Evolutionary conservation across 2,888 invertebrate species (phyloP).

Genomic region (Dryococelus australis): DNA sequence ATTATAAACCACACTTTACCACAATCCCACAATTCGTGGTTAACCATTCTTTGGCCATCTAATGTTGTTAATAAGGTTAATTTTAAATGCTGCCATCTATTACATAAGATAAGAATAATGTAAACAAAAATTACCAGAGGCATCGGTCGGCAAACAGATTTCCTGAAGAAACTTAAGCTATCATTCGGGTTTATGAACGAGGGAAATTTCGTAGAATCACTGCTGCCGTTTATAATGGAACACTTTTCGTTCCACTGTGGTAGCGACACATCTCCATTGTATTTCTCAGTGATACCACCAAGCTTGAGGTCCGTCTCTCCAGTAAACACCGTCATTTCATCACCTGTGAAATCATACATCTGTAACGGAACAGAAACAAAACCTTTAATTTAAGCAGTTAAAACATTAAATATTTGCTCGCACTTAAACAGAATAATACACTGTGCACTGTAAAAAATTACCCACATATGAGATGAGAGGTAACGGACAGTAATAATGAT

Average conservation of each 20-base stretch:
- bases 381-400: too few relatives aligned
- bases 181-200: constrained; percentile 75
- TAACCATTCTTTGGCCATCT: too few relatives aligned
- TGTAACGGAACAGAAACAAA: constrained; percentile 55
- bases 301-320: constrained; percentile 68
- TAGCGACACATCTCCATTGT: constrained; percentile 73
- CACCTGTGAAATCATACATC: constrained; percentile 87
- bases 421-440: too few relatives aligned
- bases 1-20: too few relatives aligned
- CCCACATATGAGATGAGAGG: too few relatives aligned
- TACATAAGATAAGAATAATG: constrained; percentile 34
- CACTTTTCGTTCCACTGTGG: constrained; percentile 83
- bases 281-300: constrained; percentile 79
- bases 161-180: constrained; percentile 77
- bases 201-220: constrained; percentile 86
- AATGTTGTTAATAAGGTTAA: not conserved
- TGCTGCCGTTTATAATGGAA: constrained; percentile 76
- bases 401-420: too few relatives aligned
- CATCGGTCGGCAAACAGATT: constrained; percentile 85
- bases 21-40: too few relatives aligned
- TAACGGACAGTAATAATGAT: too few relatives aligned
- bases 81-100: constrained; percentile 29
- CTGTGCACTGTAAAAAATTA: too few relatives aligned
- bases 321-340: constrained; percentile 80
- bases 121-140: constrained; percentile 66